A percentile compares a stretch with the other conserved stretches of the same genome.
phyloP scores from a whole-genome alignment of 2,113 vertebrate species.

The Ailurus styani region DNA sequence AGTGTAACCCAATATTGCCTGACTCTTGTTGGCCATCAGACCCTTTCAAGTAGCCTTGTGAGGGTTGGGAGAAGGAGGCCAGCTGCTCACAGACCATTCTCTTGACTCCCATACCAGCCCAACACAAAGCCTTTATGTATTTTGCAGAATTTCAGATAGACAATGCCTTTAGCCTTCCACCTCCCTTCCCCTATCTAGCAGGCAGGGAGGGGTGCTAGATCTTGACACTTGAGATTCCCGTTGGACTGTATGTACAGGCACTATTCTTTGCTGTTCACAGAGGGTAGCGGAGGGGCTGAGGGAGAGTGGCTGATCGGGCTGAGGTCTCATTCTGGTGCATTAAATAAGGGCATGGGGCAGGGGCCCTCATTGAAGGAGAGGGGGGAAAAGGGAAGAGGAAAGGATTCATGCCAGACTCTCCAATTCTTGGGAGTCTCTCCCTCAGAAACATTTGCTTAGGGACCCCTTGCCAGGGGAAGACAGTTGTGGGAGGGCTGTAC shows the following conservation, averaged over 20 bases:
- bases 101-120: neutral
- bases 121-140: neutral
- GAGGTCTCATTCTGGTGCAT: neutral
- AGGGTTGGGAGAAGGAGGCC: neutral
- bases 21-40: accelerated
- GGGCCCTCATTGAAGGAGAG: neutral
- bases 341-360: neutral
- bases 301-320: neutral
- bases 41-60: neutral
- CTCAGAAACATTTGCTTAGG: neutral
- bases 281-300: neutral
- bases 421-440: no score
- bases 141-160: neutral
- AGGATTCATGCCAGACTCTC: neutral
- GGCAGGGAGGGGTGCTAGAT: neutral
- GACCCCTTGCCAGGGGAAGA: neutral
- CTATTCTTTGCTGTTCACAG: neutral
- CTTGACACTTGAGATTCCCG: neutral
- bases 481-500: neutral
- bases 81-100: neutral
- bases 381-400: neutral
- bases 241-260: accelerated
- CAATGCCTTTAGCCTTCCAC: neutral
- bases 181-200: neutral
- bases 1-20: neutral